Percentiles rank a stretch among this genome's conserved stretches.
phyloP scores from a whole-genome alignment of 2,113 vertebrate genomes.

The Sinocyclocheilus anophthalmus region DNA sequence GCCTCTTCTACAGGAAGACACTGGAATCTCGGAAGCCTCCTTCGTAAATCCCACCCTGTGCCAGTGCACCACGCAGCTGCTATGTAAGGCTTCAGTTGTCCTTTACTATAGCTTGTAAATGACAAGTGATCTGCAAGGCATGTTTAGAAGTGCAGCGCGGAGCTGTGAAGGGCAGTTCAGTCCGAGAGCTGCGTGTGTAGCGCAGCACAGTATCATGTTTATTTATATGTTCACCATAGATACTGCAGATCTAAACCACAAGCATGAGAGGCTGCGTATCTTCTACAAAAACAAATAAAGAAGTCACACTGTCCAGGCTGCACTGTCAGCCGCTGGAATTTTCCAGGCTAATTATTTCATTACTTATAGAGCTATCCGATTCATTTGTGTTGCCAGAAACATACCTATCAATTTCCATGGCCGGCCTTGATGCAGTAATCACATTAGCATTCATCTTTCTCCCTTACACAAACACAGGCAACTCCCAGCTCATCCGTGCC shows the following conservation, averaged over 20 bases:
- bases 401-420: slow-evolving; percentile 46
- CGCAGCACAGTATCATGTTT: slow-evolving; percentile 43
- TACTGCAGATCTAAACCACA: slow-evolving; percentile 47
- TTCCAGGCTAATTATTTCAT: slow-evolving; percentile 17
- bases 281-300: slow-evolving; percentile 17
- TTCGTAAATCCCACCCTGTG: slow-evolving; percentile 25
- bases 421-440: slow-evolving; percentile 48
- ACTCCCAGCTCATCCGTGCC: slow-evolving; percentile 47
- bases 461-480: slow-evolving; percentile 39
- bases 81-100: slow-evolving; percentile 30
- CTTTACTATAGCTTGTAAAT: slow-evolving; percentile 50
- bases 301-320: background rate
- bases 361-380: background rate
- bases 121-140: slow-evolving; percentile 34
- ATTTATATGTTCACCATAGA: slow-evolving; percentile 55
- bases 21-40: slow-evolving; percentile 19
- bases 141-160: background rate
- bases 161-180: slow-evolving; percentile 28
- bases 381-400: slow-evolving; percentile 19
- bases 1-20: slow-evolving; percentile 7
- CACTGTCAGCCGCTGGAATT: background rate
- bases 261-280: slow-evolving; percentile 4
- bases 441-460: slow-evolving; percentile 58
- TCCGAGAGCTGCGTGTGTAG: slow-evolving; percentile 5
- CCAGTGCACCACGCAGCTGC: slow-evolving; percentile 11